Conservation (phyloP, 2,888 invertebrate species). For the Eristalis intricaria region DNA sequence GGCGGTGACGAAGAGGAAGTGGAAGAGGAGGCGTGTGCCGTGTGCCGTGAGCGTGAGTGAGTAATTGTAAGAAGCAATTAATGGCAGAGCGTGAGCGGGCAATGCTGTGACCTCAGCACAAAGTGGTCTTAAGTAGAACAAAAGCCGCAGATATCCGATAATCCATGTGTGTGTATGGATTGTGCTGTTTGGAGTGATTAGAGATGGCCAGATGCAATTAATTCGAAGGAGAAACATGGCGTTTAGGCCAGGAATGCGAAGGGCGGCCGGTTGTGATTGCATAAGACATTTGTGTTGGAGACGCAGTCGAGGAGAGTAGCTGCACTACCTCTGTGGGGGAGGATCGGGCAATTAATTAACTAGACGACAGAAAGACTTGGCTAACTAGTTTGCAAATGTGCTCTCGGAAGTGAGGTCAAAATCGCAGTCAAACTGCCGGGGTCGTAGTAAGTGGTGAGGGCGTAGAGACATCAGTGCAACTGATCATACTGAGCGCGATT, state of each 20-base stretch:
- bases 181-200: background rate
- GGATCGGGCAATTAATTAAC: background rate
- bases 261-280: background rate
- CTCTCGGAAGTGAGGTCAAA: background rate
- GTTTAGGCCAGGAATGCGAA: background rate
- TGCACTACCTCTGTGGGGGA: background rate
- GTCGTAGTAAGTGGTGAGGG: too few relatives aligned
- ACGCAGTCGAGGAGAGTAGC: background rate
- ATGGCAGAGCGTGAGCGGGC: background rate
- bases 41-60: background rate
- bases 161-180: background rate
- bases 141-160: background rate
- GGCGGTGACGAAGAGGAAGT: background rate
- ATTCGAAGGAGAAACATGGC: background rate
- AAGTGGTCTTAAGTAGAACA: slow-evolving; percentile 2
- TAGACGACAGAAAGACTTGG: background rate
- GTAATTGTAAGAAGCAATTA: slow-evolving; percentile 6
- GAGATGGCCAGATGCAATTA: background rate
- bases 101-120: background rate
- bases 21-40: background rate
- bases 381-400: background rate
- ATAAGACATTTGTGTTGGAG: background rate
- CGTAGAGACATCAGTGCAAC: too few relatives aligned
- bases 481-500: too few relatives aligned
- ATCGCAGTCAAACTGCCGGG: too few relatives aligned